Base-by-base conservation (phyloP, 2,113 vertebrate genomes). In the Phoxinus phoxinus region DNA sequence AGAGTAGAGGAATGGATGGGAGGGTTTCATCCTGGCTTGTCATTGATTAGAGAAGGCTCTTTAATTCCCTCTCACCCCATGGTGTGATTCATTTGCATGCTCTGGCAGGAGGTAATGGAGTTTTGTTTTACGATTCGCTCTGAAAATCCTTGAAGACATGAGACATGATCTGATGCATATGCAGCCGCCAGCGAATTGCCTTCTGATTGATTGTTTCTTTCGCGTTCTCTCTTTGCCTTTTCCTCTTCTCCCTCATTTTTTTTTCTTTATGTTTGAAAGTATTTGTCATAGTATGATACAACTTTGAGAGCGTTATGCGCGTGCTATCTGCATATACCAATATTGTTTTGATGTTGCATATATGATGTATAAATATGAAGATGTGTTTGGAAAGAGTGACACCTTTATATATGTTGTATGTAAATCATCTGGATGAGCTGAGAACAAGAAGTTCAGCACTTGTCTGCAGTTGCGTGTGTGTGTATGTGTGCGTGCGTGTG, bases 11-110 rank as follows among this genome's bases (percentile, higher is more conserved):
- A 93, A 96, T 96, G 97, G 87, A 94, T 93, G 91, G 93, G 92
- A 93, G 93, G 91, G 95, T 97, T 98, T 97, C 96, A 97, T 99
- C 96, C 95, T 97, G 96, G 96, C 96, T 98, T 98, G 97, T 98
- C 97, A 97, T 97, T 99, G 97, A 99, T 99, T 98, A 99, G 97
- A 97, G 97, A 95, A 97, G 96, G 96, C 96, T 96, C 97, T 97
- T 98, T 99, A 99, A 98, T 95, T 95, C 93, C 93, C 91, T 93
- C 96, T 96, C 96, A 97, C 97, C 98, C 97, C 98, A 98, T 98
- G 97, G 97, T 97, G 97, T 96, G 97, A 98, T 97, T 97, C 97
- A 99, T 99, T 98, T 98, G 97, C 97, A 98, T 99, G 97, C 96
- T 96, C 96, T 98, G 97, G 98, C 97, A 97, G 96, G 97, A 98